These are phyloP conservation scores for Macaca mulatta DNA, from an alignment of 2,113 vertebrate genomes.

Conservation along the genomic window DNA sequence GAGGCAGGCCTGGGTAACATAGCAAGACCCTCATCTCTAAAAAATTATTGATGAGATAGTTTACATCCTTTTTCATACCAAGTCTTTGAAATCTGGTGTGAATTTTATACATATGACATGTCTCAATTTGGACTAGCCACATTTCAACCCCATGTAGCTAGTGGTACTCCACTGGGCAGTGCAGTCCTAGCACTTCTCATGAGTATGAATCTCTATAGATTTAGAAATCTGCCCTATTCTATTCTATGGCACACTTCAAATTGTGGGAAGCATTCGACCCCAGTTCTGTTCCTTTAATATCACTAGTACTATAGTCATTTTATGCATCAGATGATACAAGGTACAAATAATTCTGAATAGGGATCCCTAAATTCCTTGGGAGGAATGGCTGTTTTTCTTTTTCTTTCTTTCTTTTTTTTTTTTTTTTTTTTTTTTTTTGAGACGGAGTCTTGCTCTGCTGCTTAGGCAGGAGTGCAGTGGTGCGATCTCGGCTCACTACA, in stretches of 20 bases:
- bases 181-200: not conserved
- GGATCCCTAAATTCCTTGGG: not conserved
- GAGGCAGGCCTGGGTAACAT: not conserved
- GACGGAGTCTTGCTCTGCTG: too few relatives aligned
- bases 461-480: too few relatives aligned
- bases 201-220: not conserved
- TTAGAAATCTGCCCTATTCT: constrained; percentile 11
- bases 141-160: not conserved
- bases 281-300: constrained; percentile 17
- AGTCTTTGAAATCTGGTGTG: not conserved
- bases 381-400: constrained; percentile 10
- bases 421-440: too few relatives aligned
- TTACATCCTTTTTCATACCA: not conserved
- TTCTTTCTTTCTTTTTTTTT: fast-evolving
- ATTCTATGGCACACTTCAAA: constrained; percentile 10
- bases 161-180: not conserved
- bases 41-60: not conserved
- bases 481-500: too few relatives aligned
- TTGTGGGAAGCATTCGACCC: not conserved
- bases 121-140: not conserved
- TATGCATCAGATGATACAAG: not conserved
- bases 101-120: not conserved
- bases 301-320: not conserved
- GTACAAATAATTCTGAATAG: constrained; percentile 25
- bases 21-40: not conserved